These are phyloP conservation scores for Ypsolopha scabrella DNA, from an alignment of 2,888 invertebrate genomes.

Conservation along the genomic window DNA sequence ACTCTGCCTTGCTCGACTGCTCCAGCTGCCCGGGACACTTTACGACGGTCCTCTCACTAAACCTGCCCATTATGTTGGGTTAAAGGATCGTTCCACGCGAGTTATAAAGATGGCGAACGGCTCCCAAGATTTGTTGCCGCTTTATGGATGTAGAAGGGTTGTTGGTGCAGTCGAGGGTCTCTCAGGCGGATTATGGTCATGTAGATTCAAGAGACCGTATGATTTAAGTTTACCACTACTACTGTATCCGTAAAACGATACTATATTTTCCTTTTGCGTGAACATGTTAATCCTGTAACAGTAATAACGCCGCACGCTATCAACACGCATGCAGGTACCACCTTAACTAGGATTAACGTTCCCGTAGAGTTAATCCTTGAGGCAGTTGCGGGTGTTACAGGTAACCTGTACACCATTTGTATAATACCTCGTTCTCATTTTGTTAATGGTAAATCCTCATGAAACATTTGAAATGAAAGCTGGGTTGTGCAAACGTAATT, in stretches of 20 bases:
- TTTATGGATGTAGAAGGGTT: constrained; percentile 67
- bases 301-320: too few species aligned
- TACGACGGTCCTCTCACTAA: constrained; percentile 66
- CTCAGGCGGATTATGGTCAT: constrained; percentile 48
- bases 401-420: background rate
- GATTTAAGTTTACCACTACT: constrained; percentile 25
- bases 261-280: background rate
- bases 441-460: background rate
- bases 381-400: background rate
- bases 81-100: constrained; percentile 62
- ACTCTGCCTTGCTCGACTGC: constrained; percentile 12
- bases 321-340: background rate
- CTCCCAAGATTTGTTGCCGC: constrained; percentile 63
- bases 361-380: background rate
- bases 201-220: constrained; percentile 60
- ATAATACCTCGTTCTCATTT: background rate
- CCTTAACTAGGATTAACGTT: background rate
- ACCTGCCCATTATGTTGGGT: constrained; percentile 68
- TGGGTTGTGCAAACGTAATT: constrained; percentile 14
- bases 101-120: constrained; percentile 67
- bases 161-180: constrained; percentile 48
- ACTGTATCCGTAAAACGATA: background rate
- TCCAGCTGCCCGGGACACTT: constrained; percentile 46
- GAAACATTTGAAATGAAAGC: background rate
- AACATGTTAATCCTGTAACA: background rate